Evolutionary conservation across 2,113 vertebrate species (phyloP).

Genomic region (Chloebia gouldiae): DNA sequence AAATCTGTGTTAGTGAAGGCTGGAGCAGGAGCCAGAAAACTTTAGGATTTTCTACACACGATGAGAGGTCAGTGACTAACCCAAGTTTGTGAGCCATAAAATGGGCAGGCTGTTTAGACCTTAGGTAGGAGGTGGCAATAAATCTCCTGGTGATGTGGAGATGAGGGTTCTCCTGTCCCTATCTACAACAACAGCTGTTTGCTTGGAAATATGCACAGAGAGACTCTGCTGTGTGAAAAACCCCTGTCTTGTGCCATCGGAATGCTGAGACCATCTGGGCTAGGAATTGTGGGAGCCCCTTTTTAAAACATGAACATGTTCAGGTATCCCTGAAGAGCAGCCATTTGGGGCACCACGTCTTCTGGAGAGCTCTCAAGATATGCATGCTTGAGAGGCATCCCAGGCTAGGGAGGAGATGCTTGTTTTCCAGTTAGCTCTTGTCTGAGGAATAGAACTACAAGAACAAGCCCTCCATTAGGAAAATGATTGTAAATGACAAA

Average conservation of each 20-base stretch:
- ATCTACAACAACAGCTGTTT: neutral
- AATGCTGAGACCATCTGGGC: fast-evolving
- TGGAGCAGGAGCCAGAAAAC: neutral
- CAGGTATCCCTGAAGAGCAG: neutral
- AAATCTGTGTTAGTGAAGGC: neutral
- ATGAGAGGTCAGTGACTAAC: neutral
- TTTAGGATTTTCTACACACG: neutral
- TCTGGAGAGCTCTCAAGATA: neutral
- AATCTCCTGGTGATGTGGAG: neutral
- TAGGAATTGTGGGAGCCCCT: neutral
- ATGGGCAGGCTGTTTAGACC: neutral
- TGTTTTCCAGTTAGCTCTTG: neutral
- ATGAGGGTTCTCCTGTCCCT: neutral
- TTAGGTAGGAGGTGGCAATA: neutral
- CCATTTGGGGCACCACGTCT: neutral
- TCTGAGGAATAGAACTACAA: neutral
- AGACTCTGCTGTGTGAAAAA: neutral
- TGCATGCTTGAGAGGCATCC: neutral
- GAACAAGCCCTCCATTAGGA: neutral
- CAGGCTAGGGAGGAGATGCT: neutral
- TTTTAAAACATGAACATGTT: neutral
- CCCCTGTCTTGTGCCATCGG: neutral
- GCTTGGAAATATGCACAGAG: neutral
- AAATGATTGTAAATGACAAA: neutral
- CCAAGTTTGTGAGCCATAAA: neutral